Percentiles rank a stretch among this genome's conserved stretches.
Evolutionary conservation across 2,888 invertebrate genomes (phyloP).

Genomic region (Cheilosia grossa): DNA sequence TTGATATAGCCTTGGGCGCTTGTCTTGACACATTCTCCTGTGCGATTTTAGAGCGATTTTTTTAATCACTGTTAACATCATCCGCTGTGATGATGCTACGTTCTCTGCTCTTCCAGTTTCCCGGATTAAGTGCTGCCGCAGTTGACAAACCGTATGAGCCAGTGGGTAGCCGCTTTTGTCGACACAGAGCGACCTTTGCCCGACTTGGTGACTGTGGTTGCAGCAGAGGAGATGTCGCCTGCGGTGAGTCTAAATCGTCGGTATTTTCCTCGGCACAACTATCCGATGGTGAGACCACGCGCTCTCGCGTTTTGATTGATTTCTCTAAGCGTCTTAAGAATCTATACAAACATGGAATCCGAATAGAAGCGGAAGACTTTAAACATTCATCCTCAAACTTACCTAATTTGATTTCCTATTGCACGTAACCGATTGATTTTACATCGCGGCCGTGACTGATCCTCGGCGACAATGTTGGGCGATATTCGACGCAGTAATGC

Average conservation of each 20-base stretch:
- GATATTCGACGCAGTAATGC: conserved; percentile 86
- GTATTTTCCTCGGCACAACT: conserved; percentile 84
- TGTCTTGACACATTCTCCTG: conserved; percentile 15
- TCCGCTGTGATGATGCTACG: conserved; percentile 76
- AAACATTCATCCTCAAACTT: conserved; percentile 60
- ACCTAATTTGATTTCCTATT: conserved; percentile 91
- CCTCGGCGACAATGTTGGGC: conserved; percentile 85
- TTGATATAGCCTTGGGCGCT: conserved; percentile 6
- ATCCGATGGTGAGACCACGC: conserved; percentile 83
- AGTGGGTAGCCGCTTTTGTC: conserved; percentile 78
- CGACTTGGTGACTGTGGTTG: conserved; percentile 77
- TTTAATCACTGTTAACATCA: conserved; percentile 78
- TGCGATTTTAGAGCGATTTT: conserved; percentile 17
- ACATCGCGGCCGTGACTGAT: conserved; percentile 78
- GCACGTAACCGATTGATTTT: conserved; percentile 89
- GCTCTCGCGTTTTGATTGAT: conserved; percentile 88
- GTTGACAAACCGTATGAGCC: conserved; percentile 77
- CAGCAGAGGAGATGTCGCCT: conserved; percentile 86
- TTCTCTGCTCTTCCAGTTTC: conserved; percentile 78
- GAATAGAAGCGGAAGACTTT: background rate
- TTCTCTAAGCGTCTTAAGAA: conserved; percentile 89
- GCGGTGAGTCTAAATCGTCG: conserved; percentile 86
- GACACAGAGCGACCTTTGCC: conserved; percentile 77
- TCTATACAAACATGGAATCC: conserved; percentile 81
- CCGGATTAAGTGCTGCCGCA: conserved; percentile 76